phyloP scores from a whole-genome alignment of 2,888 invertebrate species.

The Eilema caniola region DNA sequence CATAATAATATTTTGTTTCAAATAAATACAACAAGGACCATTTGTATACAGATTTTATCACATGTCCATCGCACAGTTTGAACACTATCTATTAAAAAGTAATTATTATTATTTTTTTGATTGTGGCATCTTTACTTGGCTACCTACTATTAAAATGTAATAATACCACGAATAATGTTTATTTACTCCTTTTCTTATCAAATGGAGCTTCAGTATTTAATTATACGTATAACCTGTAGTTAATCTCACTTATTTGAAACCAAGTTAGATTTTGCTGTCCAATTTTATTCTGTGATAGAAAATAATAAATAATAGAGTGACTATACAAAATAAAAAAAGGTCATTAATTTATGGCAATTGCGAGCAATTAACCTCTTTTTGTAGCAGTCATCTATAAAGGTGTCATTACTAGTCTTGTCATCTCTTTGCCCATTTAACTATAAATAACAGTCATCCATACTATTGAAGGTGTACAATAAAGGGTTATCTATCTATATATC shows the following conservation, averaged over 20 bases:
- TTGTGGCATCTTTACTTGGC: constrained; percentile 33
- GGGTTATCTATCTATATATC: too few species aligned
- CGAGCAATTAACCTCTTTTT: too few species aligned
- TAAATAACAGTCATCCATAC: too few species aligned
- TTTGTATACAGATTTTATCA: neutral
- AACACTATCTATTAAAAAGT: constrained; percentile 44
- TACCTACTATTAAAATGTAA: constrained; percentile 52
- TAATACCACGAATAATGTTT: constrained; percentile 30
- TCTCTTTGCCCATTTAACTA: too few species aligned
- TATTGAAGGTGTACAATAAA: too few species aligned
- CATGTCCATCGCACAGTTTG: constrained; percentile 25
- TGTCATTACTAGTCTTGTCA: too few species aligned
- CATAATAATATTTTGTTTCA: too few species aligned
- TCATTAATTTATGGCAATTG: neutral
- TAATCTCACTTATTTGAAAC: neutral
- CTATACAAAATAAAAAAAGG: too few species aligned
- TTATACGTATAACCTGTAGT: neutral
- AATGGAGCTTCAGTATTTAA: constrained; percentile 26
- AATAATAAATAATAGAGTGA: neutral
- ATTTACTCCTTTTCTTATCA: constrained; percentile 35
- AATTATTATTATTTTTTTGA: constrained; percentile 42
- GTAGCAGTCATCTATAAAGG: too few species aligned
- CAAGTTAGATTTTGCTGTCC: too few species aligned
- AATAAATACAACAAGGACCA: neutral
- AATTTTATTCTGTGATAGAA: neutral